Evolutionary conservation across 2,113 vertebrate species (phyloP), one percentile per base, ranked within the genome.

Genomic region (Neogale vison): DNA sequence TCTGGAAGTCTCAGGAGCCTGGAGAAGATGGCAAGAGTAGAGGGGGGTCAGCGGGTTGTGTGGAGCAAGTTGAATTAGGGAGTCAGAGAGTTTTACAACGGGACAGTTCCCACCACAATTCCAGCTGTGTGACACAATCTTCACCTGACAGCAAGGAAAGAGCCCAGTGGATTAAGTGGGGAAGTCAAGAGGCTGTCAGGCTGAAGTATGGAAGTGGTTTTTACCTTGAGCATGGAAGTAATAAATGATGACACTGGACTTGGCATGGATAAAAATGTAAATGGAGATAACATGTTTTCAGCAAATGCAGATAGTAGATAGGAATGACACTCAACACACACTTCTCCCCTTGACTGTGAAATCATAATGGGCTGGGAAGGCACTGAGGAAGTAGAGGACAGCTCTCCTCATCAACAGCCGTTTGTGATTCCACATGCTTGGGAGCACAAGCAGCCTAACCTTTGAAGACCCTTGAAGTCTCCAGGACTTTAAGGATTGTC

Each of bases 301-400:
- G 1, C 1, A 45, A 18, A 31, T 2, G 2, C 1, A 17, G 57
- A 2, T 13, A 2, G 34, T 52, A 12, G 21, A 1, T 6, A 18
- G 17, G 11, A 4, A n/a, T 45, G 50, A 42, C 15, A 47, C 14
- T 39, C 29, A 6, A 15, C 7, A 65, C 39, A 55, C 29, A 12
- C 39, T 86, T 80, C 21, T 31, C n/a, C 36, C 13, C 34, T 21
- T 92, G 21, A 76, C 4, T 24, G 0, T 69, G 23, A 76, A 69
- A 88, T 42, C 76, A 29, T 24, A 18, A 90, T 61, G 24, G 55
- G 3, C 8, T 80, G 17, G 5, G 6, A 74, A 39, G 14, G 52
- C 8, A 17, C 57, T n/a, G 10, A 4, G 26, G 45, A 47, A 71
- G 18, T 12, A 80, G 93, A 26, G 29, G 10, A 76, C 24, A 24